These are phyloP conservation scores for Chanos chanos DNA, from an alignment of 2,797 vertebrate genomes.

Conservation along the genomic window DNA sequence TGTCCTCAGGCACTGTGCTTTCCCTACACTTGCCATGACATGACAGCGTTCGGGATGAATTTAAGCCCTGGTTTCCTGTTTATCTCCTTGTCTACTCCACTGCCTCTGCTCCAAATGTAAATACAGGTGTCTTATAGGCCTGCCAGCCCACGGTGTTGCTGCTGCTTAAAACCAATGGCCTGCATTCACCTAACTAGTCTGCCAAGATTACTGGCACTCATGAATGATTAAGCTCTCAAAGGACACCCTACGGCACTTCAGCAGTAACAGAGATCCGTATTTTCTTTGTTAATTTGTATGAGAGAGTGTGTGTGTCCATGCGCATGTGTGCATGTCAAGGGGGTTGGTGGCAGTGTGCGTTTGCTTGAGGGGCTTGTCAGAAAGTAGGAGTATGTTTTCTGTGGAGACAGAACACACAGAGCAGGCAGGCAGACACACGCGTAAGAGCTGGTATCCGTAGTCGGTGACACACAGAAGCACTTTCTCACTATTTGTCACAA, in stretches of 20 bases:
- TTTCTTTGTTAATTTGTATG: no score
- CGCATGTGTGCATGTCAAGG: no score
- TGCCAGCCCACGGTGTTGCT: not conserved
- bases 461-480: conserved; percentile 52
- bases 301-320: no score
- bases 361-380: conserved; percentile 5
- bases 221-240: no score
- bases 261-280: no score
- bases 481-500: conserved; percentile 65
- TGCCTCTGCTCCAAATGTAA: not conserved
- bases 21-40: conserved; percentile 17
- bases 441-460: conserved; percentile 42
- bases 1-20: no score
- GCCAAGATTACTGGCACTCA: no score
- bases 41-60: conserved; percentile 7
- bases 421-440: conserved; percentile 38
- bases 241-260: no score
- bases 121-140: not conserved
- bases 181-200: not conserved
- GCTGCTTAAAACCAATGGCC: conserved; percentile 10
- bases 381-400: conserved; percentile 27
- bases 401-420: conserved; percentile 24
- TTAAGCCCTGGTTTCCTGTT: conserved; percentile 29
- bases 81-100: not conserved
- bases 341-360: not conserved